Evolutionary conservation across 2,888 invertebrate species (phyloP), one percentile per base, ranked within the genome.

Genomic region (Ecdyonurus torrentis): DNA sequence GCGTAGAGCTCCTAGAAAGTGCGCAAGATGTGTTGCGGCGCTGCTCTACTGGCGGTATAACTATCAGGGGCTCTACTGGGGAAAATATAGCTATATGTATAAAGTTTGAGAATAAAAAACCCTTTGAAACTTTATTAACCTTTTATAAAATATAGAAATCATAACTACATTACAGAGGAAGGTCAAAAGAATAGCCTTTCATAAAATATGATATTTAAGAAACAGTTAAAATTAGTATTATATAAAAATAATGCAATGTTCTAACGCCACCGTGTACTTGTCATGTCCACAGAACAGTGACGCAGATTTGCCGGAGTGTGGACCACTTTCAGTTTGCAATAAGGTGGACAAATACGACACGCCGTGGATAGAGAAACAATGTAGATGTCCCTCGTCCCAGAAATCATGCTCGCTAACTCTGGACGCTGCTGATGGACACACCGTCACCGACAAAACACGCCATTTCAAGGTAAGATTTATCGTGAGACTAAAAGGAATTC

Each of bases 361-460:
- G 63, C 91, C 91, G 10, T 91, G 91, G 91, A 83, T 91, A 59
- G 91, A 92, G 75, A 82, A 87, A 69, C 90, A 90, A 72, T 92
- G 91, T 72, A 83, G 87, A 65, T 92, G 92, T 75, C 81, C 83
- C 20, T 77, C 78, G 58, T 67, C 69, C 74, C 75, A 66, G 72
- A 74, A 67, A 52, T 70, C 72, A 52, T 84, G 83, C 70, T 79
- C 81, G 53, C 74, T 74, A 66, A 75, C 76, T 61, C 72, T 85
- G 64, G 80, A 82, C 59, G 78, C 83, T 65, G 78, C 81, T 67
- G 84, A 86, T 67, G 86, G 86, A 64, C 83, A 85, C 69, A 85
- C 84, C 74, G 82, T 80, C 72, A 76, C 71, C 18, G 78, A 78
- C 70, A 76, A 76, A 67, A 76, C 74, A 23, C 69, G 76, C 61